Base-by-base conservation (phyloP, 2,888 invertebrate species). In the Aleiodes testaceus region DNA sequence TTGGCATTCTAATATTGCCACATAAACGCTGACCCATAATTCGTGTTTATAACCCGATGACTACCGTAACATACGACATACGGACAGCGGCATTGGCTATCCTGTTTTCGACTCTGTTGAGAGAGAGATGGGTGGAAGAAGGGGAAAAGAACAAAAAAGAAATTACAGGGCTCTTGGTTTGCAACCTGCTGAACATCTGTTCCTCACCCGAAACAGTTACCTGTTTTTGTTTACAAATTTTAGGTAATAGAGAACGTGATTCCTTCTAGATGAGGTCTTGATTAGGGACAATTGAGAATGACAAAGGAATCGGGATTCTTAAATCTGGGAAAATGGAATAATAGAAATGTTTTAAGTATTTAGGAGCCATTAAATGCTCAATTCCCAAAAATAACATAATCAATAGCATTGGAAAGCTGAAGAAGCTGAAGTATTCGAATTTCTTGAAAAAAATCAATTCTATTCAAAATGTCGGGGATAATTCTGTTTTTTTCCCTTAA, bases 41-140 rank as follows among this genome's bases (percentile, higher is more conserved):
- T 75, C 73, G 67, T 73, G 72, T 63, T 74, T 69, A 74, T 77
- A 72, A 77, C 71, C 66, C 72, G 63, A 63, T 63, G 64, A 74
- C 53, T 71, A 61, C 61, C 36, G 30, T 52, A 55, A 44, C 26
- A 50, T 64, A 69, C 77, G 73, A 77, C 77, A 77, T 74, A 77
- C 75, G 77, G 77, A 30, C 64, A 73, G 70, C 77, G 52, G 30
- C 45, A 12, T 53, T 22, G 50, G 63, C 63, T 65, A 20, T 65
- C 49, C 49, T 69, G 22, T 59, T 61, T 47, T 9, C 7, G 30
- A 30, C 9, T 14, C 22, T 42, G 65, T 70, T 49, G 65, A 47
- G 26, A 11, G 1, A 53, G 52, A 20, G 53, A 30, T 7, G n/a
- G n/a, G n/a, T n/a, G n/a, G n/a, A 59, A 66, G 59, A 45, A 36